These are phyloP conservation scores for Drosophila sucinea DNA, from an alignment of 1,140 invertebrate species.

Conservation along the genomic window DNA sequence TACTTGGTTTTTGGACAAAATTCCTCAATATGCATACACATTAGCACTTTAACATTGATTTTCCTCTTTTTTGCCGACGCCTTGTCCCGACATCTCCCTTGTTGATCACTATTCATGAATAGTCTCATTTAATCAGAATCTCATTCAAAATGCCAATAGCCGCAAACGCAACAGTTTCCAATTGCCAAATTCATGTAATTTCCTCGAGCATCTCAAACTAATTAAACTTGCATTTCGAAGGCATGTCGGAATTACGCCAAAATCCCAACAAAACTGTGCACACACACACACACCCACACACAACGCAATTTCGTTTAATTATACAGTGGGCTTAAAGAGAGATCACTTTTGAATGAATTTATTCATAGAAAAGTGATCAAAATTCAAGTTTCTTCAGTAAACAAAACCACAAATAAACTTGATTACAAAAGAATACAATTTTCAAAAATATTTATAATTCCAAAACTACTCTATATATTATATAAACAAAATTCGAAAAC, in stretches of 20 bases:
- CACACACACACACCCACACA: neutral
- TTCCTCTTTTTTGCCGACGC: neutral
- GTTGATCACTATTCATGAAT: neutral
- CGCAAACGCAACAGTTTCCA: slow-evolving; percentile 51
- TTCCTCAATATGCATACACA: neutral
- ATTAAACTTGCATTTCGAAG: slow-evolving; percentile 61
- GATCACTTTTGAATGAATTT: too few relatives aligned
- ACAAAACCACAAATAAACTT: too few relatives aligned
- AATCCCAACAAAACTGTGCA: slow-evolving; percentile 22
- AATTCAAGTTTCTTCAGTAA: too few relatives aligned
- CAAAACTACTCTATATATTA: too few relatives aligned
- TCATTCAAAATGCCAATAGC: slow-evolving; percentile 40
- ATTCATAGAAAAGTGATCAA: too few relatives aligned
- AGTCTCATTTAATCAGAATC: slow-evolving; percentile 40
- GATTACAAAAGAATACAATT: too few relatives aligned
- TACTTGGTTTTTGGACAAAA: slow-evolving; percentile 33
- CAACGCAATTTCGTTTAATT: slow-evolving; percentile 12
- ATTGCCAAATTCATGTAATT: slow-evolving; percentile 48
- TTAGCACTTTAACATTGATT: slow-evolving; percentile 14
- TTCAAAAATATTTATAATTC: too few relatives aligned
- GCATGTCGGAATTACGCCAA: slow-evolving; percentile 27
- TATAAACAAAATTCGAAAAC: too few relatives aligned
- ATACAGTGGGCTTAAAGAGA: neutral
- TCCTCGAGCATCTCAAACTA: slow-evolving; percentile 49
- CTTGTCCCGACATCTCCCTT: neutral